Percentiles rank a stretch among this genome's conserved stretches.
These are phyloP conservation scores for Hephaestus fuliginosus DNA, from an alignment of 2,797 vertebrate genomes.

Conservation along the genomic window DNA sequence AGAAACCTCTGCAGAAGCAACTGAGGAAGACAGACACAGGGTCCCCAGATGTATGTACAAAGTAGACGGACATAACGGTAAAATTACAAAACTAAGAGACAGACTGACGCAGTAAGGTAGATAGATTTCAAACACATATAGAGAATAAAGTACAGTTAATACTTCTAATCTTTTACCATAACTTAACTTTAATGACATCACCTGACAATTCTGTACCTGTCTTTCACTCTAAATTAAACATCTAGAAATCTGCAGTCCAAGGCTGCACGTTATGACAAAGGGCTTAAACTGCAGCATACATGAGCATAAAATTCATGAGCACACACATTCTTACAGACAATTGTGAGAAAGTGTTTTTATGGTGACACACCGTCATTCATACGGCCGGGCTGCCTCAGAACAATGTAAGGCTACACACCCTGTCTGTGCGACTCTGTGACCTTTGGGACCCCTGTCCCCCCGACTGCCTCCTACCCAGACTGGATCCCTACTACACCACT, in stretches of 20 bases:
- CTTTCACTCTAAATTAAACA: constrained; percentile 11
- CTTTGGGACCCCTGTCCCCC: constrained; percentile 61
- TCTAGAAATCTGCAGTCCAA: background rate
- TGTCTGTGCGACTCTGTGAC: constrained; percentile 81
- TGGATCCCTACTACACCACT: constrained; percentile 65
- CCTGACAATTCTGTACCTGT: background rate
- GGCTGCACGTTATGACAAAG: background rate
- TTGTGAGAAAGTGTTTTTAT: constrained; percentile 80
- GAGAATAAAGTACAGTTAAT: background rate
- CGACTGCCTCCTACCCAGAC: constrained; percentile 55
- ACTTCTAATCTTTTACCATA: background rate
- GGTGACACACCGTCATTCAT: constrained; percentile 62
- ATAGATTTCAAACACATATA: background rate
- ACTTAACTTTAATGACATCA: background rate
- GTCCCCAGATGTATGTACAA: background rate
- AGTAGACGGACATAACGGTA: background rate
- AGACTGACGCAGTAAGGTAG: background rate
- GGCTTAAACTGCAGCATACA: constrained; percentile 6
- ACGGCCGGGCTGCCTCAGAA: constrained; percentile 63
- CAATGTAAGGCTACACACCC: constrained; percentile 82
- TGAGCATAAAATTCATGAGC: constrained; percentile 54
- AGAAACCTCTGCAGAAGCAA: background rate
- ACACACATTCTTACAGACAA: constrained; percentile 75
- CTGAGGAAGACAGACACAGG: background rate
- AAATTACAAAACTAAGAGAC: background rate